These are phyloP conservation scores for Camelus bactrianus DNA, from an alignment of 2,113 vertebrate species.

Conservation along the genomic window DNA sequence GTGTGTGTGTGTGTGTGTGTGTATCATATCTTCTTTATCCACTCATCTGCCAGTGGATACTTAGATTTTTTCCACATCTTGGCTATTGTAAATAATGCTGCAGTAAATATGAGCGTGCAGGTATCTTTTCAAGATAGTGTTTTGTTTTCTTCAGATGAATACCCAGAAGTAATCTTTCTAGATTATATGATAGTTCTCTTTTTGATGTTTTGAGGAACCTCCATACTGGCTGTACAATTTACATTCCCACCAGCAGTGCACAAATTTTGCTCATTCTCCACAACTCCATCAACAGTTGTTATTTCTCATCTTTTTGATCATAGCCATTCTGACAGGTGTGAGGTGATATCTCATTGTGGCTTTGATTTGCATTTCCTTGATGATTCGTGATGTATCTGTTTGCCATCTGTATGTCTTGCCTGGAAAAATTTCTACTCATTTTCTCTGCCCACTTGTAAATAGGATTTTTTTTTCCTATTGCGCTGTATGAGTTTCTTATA, in stretches of 20 bases:
- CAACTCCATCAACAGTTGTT: neutral
- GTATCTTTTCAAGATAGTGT: neutral
- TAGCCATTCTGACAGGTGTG: neutral
- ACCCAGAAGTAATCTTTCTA: neutral
- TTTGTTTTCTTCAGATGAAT: neutral
- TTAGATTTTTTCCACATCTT: neutral
- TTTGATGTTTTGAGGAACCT: neutral
- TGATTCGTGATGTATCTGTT: no score
- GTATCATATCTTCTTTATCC: neutral
- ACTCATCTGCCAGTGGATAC: neutral
- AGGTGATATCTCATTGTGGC: no score
- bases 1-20: neutral
- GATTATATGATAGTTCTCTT: neutral
- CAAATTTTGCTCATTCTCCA: neutral
- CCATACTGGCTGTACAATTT: neutral
- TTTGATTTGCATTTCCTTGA: no score
- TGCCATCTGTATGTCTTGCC: no score
- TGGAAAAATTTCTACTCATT: neutral
- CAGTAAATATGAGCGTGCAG: neutral
- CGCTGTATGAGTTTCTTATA: neutral
- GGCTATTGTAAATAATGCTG: neutral
- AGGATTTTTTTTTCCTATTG: neutral
- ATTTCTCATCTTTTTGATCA: neutral
- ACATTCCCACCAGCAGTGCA: neutral
- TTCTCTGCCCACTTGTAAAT: neutral